Evolutionary conservation across 2,797 vertebrate genomes (phyloP), one percentile per base, ranked within the genome.

Genomic region (Centropyge bicolor): DNA sequence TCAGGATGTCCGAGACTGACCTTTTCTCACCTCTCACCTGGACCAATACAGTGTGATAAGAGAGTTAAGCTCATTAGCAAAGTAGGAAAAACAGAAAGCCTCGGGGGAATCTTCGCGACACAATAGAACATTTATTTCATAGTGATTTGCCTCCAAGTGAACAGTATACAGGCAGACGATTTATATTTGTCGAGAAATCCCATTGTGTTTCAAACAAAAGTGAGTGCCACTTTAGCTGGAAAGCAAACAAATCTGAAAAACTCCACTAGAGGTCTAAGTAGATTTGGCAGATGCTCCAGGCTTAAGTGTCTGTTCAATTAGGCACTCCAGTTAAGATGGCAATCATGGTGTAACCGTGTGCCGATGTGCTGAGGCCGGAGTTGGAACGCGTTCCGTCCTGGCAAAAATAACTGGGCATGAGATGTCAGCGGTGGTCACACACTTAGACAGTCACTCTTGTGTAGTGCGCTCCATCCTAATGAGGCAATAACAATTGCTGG

Each of bases 21-120:
- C 94, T 92, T 72, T 93, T 86, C 81, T 92, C 92, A 93, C 93
- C 87, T 73, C 45, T 7, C 86, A 88, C 86, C 92, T 95, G 87
- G 73, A 74, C 81, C 81, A 59, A 75, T 49, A 57, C 27, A 31
- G 27, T 31, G 27, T 24, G 83, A 88, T 76, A 81, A 83, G 69
- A 43, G 41, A 31, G 40, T 24, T 66, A 66, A 78, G 52, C 45
- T 74, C 64, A 82, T 78, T 69, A 76, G 60, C 35, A 38, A 70
- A 71, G 35, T 20, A 36, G 45, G 38, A 55, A 46, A 46, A 81
- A 51, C 45, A 74, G 13, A 36, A 62, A 74, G 59, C 52, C 6
- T 46, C 22, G 12, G 14, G 41, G 40, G 63, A 75, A 76, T 48
- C 6, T 36, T 65, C 16, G 3, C 7, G 1, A 46, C 41, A 52